Conservation (phyloP, 2,888 invertebrate genomes). For the Zygothrica quintamaculata region DNA sequence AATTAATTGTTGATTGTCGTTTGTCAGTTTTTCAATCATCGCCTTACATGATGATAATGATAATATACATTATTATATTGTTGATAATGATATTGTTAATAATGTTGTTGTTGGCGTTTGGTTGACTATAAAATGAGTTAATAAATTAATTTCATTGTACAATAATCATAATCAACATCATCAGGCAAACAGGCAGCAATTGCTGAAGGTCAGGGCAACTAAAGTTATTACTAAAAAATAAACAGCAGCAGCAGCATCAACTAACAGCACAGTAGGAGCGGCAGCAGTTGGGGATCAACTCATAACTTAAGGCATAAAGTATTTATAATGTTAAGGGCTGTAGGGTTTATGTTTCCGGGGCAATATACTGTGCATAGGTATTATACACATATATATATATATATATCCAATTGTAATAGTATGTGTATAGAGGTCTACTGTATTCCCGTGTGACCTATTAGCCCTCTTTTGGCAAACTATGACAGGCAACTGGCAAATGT, state of each 20-base stretch:
- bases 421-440: neutral
- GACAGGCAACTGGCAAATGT: conserved; percentile 71
- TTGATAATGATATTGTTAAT: too few relatives aligned
- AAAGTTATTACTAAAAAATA: conserved; percentile 2
- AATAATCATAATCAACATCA: too few relatives aligned
- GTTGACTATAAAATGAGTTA: too few relatives aligned
- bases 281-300: neutral
- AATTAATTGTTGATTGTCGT: conserved; percentile 40
- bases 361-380: conserved; percentile 27
- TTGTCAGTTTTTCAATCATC: neutral
- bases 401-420: too few relatives aligned
- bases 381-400: too few relatives aligned
- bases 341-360: conserved; percentile 40
- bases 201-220: conserved; percentile 25
- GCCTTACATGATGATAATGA: neutral
- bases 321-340: conserved; percentile 34
- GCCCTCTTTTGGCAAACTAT: conserved; percentile 49
- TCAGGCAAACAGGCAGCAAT: conserved; percentile 11
- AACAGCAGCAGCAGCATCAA: conserved; percentile 5
- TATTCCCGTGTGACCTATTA: conserved; percentile 69
- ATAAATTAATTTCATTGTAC: conserved; percentile 15
- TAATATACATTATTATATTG: neutral
- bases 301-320: conserved; percentile 41
- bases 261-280: too few relatives aligned
- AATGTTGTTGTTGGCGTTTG: too few relatives aligned